These are phyloP conservation scores for Crioceris asparagi DNA, from an alignment of 2,888 invertebrate genomes.

Conservation along the genomic window DNA sequence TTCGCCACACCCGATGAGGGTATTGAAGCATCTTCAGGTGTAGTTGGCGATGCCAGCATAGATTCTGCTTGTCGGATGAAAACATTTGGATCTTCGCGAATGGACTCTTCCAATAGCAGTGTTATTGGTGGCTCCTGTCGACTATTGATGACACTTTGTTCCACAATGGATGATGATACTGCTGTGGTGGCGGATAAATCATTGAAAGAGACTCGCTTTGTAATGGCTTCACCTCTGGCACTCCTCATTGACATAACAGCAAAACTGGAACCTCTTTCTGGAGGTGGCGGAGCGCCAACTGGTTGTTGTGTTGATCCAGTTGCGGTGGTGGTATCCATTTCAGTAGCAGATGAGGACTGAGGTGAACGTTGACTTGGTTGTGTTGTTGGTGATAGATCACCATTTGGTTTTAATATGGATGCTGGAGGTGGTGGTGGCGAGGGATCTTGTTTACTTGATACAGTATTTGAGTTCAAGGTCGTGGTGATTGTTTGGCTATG, in stretches of 20 bases:
- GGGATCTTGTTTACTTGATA: constrained; percentile 29
- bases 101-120: constrained; percentile 37
- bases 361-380: constrained; percentile 10
- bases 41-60: constrained; percentile 65
- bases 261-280: constrained; percentile 82
- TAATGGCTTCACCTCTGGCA: constrained; percentile 32
- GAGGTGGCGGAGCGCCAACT: constrained; percentile 53
- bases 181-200: constrained; percentile 11
- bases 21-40: constrained; percentile 47
- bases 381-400: constrained; percentile 23
- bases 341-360: constrained; percentile 7
- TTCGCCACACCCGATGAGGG: constrained; percentile 34
- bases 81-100: constrained; percentile 74
- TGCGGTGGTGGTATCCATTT: constrained; percentile 26
- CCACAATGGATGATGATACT: constrained; percentile 7
- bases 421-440: constrained; percentile 26
- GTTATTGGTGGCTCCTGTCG: constrained; percentile 35
- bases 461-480: constrained; percentile 31
- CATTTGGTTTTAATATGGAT: constrained; percentile 36
- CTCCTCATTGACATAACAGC: constrained; percentile 61
- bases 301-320: constrained; percentile 13
- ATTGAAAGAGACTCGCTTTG: constrained; percentile 36
- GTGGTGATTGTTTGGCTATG: constrained; percentile 29
- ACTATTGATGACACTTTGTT: constrained; percentile 11
- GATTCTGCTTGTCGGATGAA: constrained; percentile 72